A percentile compares a stretch with the other conserved stretches of the same genome.
Evolutionary conservation across 2,888 invertebrate genomes (phyloP).

Genomic region (Pristionchus japonicus): DNA sequence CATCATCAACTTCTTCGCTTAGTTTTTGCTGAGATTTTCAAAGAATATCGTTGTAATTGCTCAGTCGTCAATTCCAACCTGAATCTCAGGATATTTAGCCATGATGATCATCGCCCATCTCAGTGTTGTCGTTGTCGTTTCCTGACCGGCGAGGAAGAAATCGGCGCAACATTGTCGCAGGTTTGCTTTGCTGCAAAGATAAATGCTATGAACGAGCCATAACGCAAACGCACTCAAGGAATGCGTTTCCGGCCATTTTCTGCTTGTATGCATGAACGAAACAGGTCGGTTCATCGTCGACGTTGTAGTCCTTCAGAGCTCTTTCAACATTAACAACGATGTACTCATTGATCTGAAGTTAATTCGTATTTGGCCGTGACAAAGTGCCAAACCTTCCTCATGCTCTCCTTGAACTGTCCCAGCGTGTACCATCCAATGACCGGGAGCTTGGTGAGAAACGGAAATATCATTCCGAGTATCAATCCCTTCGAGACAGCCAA

Average conservation of each 20-base stretch:
- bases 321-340: not conserved
- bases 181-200: not conserved
- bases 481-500: not conserved
- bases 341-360: not conserved
- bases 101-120: conserved; percentile 12
- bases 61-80: not conserved
- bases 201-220: not conserved
- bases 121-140: conserved; percentile 17
- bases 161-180: not conserved
- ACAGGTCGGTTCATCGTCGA: conserved; percentile 1
- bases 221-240: not conserved
- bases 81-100: not conserved
- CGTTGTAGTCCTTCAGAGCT: not conserved
- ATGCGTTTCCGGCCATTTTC: not conserved
- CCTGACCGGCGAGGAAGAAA: not conserved
- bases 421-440: not conserved
- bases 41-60: not conserved
- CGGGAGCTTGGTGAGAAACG: not conserved
- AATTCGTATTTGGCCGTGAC: too few relatives aligned
- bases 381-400: not conserved
- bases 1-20: not conserved
- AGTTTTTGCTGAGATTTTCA: not conserved
- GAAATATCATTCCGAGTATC: not conserved
- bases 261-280: conserved; percentile 35
- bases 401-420: not conserved